Percentiles rank a stretch among this genome's conserved stretches.
Evolutionary conservation across 2,113 vertebrate genomes (phyloP).

Genomic region (Nansenia antarctica): DNA sequence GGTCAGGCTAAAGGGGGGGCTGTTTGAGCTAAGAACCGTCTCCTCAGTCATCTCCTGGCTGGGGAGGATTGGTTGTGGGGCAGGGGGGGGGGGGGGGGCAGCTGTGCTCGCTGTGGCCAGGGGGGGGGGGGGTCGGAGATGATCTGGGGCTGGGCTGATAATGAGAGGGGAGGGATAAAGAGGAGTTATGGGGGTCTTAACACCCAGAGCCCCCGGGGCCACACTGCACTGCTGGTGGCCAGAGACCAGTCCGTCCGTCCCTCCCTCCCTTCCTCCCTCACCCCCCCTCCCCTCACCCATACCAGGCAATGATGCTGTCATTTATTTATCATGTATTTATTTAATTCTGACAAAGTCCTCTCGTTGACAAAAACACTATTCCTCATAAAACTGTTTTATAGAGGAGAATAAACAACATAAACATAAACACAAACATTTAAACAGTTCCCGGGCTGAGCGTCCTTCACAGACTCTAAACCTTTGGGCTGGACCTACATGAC

Average conservation of each 20-base stretch:
- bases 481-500: not conserved
- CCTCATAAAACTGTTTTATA: not conserved
- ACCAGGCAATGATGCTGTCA: slow-evolving; percentile 22
- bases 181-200: slow-evolving; percentile 75
- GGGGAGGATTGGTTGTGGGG: slow-evolving; percentile 41
- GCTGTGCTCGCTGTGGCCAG: not conserved
- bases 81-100: not conserved
- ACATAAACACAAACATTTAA: too few species aligned
- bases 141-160: slow-evolving; percentile 64
- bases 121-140: slow-evolving; percentile 3
- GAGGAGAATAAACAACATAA: too few species aligned
- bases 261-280: slow-evolving; percentile 46
- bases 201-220: slow-evolving; percentile 65
- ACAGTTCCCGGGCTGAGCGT: too few species aligned
- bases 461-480: not conserved
- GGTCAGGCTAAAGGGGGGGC: too few species aligned
- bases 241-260: too few species aligned
- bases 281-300: slow-evolving; percentile 17
- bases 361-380: not conserved
- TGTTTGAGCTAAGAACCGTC: too few species aligned
- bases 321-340: slow-evolving; percentile 2
- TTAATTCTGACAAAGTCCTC: too few species aligned
- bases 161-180: slow-evolving; percentile 74
- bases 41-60: not conserved
- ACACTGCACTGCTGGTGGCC: slow-evolving; percentile 62